A percentile compares a stretch with the other conserved stretches of the same genome.
Conservation (phyloP, 1,140 invertebrate species). For the Drosophila fuyamai region DNA sequence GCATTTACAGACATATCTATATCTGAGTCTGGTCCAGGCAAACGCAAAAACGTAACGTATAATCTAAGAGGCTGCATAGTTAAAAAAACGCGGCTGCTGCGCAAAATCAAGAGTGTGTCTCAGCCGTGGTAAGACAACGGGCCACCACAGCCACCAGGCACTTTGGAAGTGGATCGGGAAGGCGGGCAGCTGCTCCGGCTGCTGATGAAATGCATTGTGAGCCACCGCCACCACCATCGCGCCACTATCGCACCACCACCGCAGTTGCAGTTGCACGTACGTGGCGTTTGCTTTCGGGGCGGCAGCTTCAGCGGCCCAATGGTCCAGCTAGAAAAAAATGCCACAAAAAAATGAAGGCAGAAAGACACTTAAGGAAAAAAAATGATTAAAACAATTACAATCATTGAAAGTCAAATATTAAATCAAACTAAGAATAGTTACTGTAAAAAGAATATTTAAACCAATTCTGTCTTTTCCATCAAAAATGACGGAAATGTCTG, state of each 20-base stretch:
- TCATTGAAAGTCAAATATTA: no score
- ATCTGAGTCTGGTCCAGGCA: constrained; percentile 55
- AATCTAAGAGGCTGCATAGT: constrained; percentile 59
- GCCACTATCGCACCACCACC: constrained; percentile 31
- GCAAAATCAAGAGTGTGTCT: constrained; percentile 81
- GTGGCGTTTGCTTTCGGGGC: constrained; percentile 68
- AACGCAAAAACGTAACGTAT: constrained; percentile 78
- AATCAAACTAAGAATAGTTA: no score
- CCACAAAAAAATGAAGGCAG: neutral
- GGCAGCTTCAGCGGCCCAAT: constrained; percentile 19
- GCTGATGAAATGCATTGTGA: constrained; percentile 81
- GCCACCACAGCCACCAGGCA: constrained; percentile 35
- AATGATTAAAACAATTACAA: neutral
- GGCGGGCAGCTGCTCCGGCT: constrained; percentile 51
- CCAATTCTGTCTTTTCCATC: no score
- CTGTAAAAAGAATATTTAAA: no score
- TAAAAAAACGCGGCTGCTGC: constrained; percentile 25
- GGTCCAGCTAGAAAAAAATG: constrained; percentile 19
- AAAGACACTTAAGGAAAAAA: neutral
- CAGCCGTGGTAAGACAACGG: constrained; percentile 52
- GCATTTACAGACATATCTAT: constrained; percentile 62
- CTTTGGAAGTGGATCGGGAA: constrained; percentile 18
- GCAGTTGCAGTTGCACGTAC: constrained; percentile 61
- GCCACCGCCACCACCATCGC: constrained; percentile 41
- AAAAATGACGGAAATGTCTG: no score